phyloP scores from a whole-genome alignment of 2,797 vertebrate genomes.

The Scomberomorus guttatus region DNA sequence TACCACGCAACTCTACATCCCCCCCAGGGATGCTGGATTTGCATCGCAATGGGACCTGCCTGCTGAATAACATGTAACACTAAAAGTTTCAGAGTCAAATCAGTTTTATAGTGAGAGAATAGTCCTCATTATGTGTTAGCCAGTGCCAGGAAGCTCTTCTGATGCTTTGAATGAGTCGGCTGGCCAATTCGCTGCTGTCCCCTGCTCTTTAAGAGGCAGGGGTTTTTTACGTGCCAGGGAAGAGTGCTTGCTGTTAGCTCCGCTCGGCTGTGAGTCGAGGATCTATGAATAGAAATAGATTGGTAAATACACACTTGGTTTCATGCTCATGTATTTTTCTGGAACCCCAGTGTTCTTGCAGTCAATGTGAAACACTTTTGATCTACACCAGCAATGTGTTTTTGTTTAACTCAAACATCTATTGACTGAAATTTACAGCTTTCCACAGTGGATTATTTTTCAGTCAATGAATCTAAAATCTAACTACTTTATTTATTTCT shows the following conservation, averaged over 20 bases:
- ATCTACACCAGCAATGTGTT: background rate
- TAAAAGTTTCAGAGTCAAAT: conserved; percentile 60
- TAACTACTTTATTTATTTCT: background rate
- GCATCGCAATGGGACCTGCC: conserved; percentile 47
- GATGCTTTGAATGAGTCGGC: conserved; percentile 40
- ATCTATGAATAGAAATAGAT: conserved; percentile 43
- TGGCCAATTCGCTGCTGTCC: conserved; percentile 25
- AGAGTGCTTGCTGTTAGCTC: conserved; percentile 25
- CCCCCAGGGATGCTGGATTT: conserved; percentile 54
- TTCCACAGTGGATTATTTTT: background rate
- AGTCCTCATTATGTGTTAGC: conserved; percentile 23
- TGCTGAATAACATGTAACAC: conserved; percentile 36
- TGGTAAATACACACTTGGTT: conserved; percentile 43
- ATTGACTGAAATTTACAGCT: conserved; percentile 1
- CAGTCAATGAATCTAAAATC: background rate
- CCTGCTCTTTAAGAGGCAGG: conserved; percentile 15
- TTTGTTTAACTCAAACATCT: background rate
- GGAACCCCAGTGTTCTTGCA: background rate
- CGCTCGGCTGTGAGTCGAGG: background rate
- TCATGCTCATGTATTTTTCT: conserved; percentile 28
- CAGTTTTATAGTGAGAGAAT: conserved; percentile 24
- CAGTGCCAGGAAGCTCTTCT: conserved; percentile 31
- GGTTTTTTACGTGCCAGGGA: conserved; percentile 24
- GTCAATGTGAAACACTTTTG: background rate
- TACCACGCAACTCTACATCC: conserved; percentile 48